Evolutionary conservation across 2,888 invertebrate species (phyloP).

Genomic region (Cacoxenus indagator): DNA sequence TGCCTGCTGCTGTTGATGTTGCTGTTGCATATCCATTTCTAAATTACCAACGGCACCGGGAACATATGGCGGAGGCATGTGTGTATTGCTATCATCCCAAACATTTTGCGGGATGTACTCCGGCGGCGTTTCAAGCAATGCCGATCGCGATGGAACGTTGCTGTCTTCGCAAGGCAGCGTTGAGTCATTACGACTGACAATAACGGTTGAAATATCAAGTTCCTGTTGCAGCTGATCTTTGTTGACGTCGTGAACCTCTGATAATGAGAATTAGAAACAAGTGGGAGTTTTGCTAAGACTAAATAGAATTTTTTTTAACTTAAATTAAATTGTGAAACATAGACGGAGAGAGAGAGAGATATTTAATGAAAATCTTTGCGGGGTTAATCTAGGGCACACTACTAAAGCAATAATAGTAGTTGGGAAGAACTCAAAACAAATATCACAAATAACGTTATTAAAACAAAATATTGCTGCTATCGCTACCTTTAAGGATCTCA

Average conservation of each 20-base stretch:
- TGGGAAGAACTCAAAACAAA: background rate
- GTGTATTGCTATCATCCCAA: slow-evolving; percentile 54
- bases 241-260: slow-evolving; percentile 42
- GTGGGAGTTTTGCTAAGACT: slow-evolving; percentile 1
- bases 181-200: slow-evolving; percentile 43
- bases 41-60: slow-evolving; percentile 6
- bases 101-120: slow-evolving; percentile 53
- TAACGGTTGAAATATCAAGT: slow-evolving; percentile 28
- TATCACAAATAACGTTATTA: background rate
- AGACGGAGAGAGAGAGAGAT: background rate
- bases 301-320: slow-evolving; percentile 12
- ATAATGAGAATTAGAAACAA: slow-evolving; percentile 28
- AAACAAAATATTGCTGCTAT: slow-evolving; percentile 4
- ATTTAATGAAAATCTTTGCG: background rate
- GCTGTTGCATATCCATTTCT: slow-evolving; percentile 32
- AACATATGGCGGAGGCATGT: slow-evolving; percentile 24
- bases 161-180: slow-evolving; percentile 6
- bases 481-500: slow-evolving; percentile 67
- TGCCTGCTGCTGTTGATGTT: slow-evolving; percentile 35
- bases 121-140: slow-evolving; percentile 60
- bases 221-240: slow-evolving; percentile 33
- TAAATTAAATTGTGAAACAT: background rate
- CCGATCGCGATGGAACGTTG: slow-evolving; percentile 48
- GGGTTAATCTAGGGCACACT: background rate
- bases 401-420: slow-evolving; percentile 3